Base-by-base conservation (phyloP, 2,113 vertebrate genomes). In the Megaptera novaeangliae region DNA sequence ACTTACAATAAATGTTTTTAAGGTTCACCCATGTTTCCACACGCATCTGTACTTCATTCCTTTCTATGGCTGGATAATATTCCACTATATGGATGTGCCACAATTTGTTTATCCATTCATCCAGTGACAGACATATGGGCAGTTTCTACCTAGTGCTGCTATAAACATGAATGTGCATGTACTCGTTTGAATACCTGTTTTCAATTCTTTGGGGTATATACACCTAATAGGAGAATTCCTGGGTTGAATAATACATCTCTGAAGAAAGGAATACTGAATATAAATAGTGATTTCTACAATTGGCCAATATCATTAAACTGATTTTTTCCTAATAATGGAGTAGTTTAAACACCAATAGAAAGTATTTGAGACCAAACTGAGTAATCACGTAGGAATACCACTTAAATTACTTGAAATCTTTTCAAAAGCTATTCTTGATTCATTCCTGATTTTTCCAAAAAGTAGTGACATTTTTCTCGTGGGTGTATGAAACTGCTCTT, bases 391-490 rank as follows among this genome's bases (percentile, higher is more conserved):
- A 13, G n/a, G 91, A 93, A 69, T 59, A 88, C 6, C 63, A 95
- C 41, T 95, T 66, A 52, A 82, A 88, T 88, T 71, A 94, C 31
- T 52, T 92, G 23, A 91, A 94, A 96, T 80, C 4, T 92, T 78
- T 86, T 72, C 39, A 29, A 86, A 94, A 61, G 61, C 21, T 66
- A 75, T 84, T 46, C 55, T 87, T 74, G 59, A 93, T 64, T 89
- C 41, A 61, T 74, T 94, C 41, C 34, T 85, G 55, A 91, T 88
- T 92, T 91, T 77, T 41, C 52, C 27, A 91, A 21, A 78, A 87
- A 84, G 29, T 81, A 94, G 66, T 91, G 84, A 89, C 72, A 88
- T 63, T 96, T 95, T 96, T 97, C 75, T 88, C 69, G 1, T 77
- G 21, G 36, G 88, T 81, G 6, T 84, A 90, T 90, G 12, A 96